Evolutionary conservation across 2,888 invertebrate species (phyloP).

Genomic region (Ligdia adustata): DNA sequence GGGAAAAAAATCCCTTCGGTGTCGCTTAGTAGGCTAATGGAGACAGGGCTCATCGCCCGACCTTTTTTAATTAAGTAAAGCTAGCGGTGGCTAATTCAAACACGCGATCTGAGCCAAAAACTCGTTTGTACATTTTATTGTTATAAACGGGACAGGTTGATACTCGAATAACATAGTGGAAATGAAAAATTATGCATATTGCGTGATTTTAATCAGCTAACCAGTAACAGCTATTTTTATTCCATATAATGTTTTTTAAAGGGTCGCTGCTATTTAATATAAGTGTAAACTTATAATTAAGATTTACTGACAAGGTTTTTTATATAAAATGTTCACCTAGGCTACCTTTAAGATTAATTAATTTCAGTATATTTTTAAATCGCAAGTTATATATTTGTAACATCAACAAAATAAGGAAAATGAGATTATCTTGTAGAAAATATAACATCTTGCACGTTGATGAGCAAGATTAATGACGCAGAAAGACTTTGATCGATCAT

Average conservation of each 20-base stretch:
- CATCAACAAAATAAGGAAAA: constrained; percentile 64
- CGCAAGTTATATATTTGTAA: constrained; percentile 37
- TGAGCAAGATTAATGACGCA: constrained; percentile 80
- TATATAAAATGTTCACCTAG: too few relatives aligned
- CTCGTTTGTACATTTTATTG: constrained; percentile 32
- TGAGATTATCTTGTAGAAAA: constrained; percentile 65
- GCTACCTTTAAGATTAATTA: too few relatives aligned
- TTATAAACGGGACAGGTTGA: constrained; percentile 2
- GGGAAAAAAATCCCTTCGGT: constrained; percentile 46
- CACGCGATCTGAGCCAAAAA: constrained; percentile 25
- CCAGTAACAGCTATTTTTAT: too few relatives aligned
- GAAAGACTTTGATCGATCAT: constrained; percentile 79
- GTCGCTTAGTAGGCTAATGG: constrained; percentile 50
- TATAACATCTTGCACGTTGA: constrained; percentile 62
- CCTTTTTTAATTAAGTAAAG: constrained; percentile 58
- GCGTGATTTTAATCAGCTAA: too few relatives aligned
- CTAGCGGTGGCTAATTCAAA: constrained; percentile 39
- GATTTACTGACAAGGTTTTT: too few relatives aligned
- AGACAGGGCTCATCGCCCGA: constrained; percentile 49
- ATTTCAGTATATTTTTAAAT: constrained; percentile 10
- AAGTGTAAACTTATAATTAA: too few relatives aligned
- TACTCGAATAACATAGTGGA: too few relatives aligned
- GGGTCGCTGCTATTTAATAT: too few relatives aligned
- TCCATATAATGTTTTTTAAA: too few relatives aligned
- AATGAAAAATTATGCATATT: neutral